Base-by-base conservation (phyloP, 2,888 invertebrate genomes). In the Pecten maximus region DNA sequence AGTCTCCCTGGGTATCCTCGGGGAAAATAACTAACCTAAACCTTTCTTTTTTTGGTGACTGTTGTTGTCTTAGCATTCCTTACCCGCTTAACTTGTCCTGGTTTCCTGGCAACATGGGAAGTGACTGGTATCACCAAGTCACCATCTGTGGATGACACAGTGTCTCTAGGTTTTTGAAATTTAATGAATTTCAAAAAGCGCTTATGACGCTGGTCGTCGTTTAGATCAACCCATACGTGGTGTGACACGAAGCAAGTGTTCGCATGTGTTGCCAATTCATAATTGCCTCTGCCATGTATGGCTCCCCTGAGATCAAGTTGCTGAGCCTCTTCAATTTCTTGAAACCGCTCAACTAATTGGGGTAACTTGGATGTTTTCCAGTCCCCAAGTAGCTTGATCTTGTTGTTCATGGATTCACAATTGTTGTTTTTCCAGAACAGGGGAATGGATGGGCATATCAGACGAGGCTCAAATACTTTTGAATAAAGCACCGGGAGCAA, bases 381-480 rank as follows among this genome's bases (percentile, higher is more conserved):
- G n/a, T 89, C 87, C n/a, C 87, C 87, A 87, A 87, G 44, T 6
- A 89, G 40, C 19, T 90, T 90, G 16, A 90, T 90, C 8, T 28
- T 40, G 40, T 87, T 87, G 60, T 90, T 90, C 23, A 87, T 54
- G 4, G 88, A 90, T 88, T 90, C 88, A 15, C 60, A 87, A 28
- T 90, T 90, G 54, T 90, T 90, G 60, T 90, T 90, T 39, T 87
- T 90, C 90, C 50, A 87, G 10, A 88, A 19, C 28, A 48, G 50
- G 0, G 88, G 87, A 54, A 90, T 90, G 0, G 3, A 44, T n/a
- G 28, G 28, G 23, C 40, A 28, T 12, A 6, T 8, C 15, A 10
- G 16, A 23, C 54, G 48, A 16, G 44, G 86, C 19, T 10, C 8
- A 44, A 87, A 50, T 19, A 89, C 54, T 89, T 89, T 89, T 12